Evolutionary conservation across 2,113 vertebrate genomes (phyloP).

Genomic region (Hypanus sabinus): DNA sequence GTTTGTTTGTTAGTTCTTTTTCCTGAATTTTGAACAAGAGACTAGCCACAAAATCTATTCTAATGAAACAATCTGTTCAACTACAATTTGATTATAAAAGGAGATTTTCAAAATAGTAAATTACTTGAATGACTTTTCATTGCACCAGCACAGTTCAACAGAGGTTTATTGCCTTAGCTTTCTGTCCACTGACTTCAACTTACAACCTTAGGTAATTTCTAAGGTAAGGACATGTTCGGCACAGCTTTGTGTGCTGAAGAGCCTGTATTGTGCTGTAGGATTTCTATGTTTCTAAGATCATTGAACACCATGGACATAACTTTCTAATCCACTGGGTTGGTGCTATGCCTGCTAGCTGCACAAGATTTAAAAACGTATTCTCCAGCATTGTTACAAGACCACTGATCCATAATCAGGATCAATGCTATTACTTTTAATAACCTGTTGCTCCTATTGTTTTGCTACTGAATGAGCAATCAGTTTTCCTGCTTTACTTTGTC

Average conservation of each 20-base stretch:
- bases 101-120: not conserved
- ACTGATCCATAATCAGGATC: not conserved
- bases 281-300: not conserved
- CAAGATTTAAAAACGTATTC: not conserved
- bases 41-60: not conserved
- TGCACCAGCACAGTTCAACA: not conserved
- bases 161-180: not conserved
- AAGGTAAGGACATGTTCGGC: too few relatives aligned
- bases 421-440: not conserved
- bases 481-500: conserved; percentile 26
- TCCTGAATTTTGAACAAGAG: not conserved
- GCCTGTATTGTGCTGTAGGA: too few relatives aligned
- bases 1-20: not conserved
- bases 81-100: not conserved
- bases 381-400: too few relatives aligned
- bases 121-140: not conserved
- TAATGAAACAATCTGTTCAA: not conserved
- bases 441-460: not conserved
- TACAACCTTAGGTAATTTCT: too few relatives aligned
- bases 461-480: not conserved
- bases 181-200: not conserved
- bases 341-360: not conserved
- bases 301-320: not conserved
- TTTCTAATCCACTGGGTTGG: not conserved
- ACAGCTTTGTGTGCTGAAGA: too few relatives aligned